Conservation (phyloP, 2,888 invertebrate species). For the Drosophila nr. medialis region DNA sequence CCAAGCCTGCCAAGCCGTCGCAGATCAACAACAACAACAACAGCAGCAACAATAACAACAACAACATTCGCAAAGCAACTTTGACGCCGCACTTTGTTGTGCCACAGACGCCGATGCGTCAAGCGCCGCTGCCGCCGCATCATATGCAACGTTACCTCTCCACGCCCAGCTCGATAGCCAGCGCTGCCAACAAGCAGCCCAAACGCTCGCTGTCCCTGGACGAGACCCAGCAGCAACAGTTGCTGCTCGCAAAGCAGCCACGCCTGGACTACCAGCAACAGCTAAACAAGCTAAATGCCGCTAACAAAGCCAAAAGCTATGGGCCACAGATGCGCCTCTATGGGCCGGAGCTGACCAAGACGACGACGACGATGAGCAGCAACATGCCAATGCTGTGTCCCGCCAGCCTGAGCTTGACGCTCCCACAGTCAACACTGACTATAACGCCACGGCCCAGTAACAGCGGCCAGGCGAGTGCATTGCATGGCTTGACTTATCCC, state of each 20-base stretch:
- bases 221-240: constrained; percentile 57
- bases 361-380: constrained; percentile 10
- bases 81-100: constrained; percentile 25
- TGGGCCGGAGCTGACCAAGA: constrained; percentile 48
- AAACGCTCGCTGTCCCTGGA: constrained; percentile 83
- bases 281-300: constrained; percentile 36
- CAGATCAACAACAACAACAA: constrained; percentile 30
- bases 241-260: constrained; percentile 68
- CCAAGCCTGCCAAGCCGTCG: constrained; percentile 16
- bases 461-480: constrained; percentile 9
- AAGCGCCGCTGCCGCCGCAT: constrained; percentile 70
- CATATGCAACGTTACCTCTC: constrained; percentile 74
- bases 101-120: constrained; percentile 65
- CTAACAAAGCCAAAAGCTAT: constrained; percentile 28
- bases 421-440: constrained; percentile 22
- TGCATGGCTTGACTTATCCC: constrained; percentile 22
- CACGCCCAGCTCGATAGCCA: constrained; percentile 83
- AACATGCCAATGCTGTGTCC: constrained; percentile 53
- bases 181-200: constrained; percentile 80
- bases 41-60: constrained; percentile 35
- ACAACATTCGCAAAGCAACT: constrained; percentile 43
- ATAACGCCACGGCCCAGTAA: constrained; percentile 38
- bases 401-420: constrained; percentile 31
- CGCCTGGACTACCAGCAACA: constrained; percentile 67
- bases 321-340: constrained; percentile 43